A percentile compares a stretch with the other conserved stretches of the same genome.
phyloP scores from a whole-genome alignment of 1,140 invertebrate species.

The Achroia grisella region DNA sequence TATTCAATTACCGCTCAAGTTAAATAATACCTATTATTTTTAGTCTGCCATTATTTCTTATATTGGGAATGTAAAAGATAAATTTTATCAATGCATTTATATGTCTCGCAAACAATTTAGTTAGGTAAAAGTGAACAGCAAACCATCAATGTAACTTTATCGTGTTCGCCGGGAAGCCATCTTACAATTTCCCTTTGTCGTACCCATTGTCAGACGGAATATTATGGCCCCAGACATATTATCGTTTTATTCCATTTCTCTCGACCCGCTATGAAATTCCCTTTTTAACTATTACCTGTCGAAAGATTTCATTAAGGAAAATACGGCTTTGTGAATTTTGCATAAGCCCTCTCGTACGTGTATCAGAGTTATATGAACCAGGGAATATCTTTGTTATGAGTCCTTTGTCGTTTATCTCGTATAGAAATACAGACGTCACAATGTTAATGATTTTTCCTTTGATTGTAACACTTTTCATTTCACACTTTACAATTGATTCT shows the following conservation, averaged over 20 bases:
- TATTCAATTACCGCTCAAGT: neutral
- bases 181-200: constrained; percentile 59
- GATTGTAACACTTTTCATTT: constrained; percentile 45
- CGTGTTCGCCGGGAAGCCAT: constrained; percentile 40
- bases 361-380: no score
- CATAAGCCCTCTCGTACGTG: neutral
- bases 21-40: constrained; percentile 3
- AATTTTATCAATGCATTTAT: neutral
- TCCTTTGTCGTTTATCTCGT: no score
- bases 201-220: constrained; percentile 52
- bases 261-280: constrained; percentile 41
- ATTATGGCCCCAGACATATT: constrained; percentile 42
- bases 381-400: no score
- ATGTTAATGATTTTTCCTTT: constrained; percentile 36
- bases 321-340: constrained; percentile 13
- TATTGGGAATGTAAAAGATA: no score
- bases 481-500: constrained; percentile 39
- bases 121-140: no score
- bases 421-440: constrained; percentile 10
- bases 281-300: constrained; percentile 31
- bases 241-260: constrained; percentile 57
- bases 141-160: constrained; percentile 53
- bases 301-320: constrained; percentile 13
- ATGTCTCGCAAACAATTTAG: neutral
- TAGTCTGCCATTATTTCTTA: no score